Base-by-base conservation (phyloP, 2,888 invertebrate genomes). In the Muscina levida region DNA sequence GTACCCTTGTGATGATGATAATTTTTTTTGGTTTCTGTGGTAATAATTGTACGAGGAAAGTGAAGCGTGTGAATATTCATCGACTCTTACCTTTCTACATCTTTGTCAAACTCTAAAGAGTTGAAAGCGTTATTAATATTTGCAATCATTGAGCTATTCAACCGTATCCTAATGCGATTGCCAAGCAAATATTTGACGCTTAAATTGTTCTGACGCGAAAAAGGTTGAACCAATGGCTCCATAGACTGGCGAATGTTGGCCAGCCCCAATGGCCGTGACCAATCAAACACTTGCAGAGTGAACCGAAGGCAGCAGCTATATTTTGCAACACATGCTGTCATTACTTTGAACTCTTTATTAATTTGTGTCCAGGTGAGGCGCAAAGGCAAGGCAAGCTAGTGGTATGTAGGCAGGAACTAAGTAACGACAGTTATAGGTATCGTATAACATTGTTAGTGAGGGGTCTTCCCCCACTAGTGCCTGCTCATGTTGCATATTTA, bases 131-230 rank as follows among this genome's bases (percentile, higher is more conserved):
- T 68, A 77, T 81, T 81, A 77, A 81, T 81, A 76, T 73, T 51
- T 79, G 73, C 26, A 72, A 19, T n/a, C 37, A 51, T 26, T 46
- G 31, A 53, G 44, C 81, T 71, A 71, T 78, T 83, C 84, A 84
- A 82, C 77, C 83, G 80, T 82, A 62, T n/a, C 74, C 62, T 85
- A 85, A 87, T 86, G 81, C 82, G 85, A 85, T 86, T 84, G 85
- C 84, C 84, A 85, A 86, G 86, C 86, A 87, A 77, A 81, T 87
- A 86, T 86, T 87, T 86, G 85, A 87, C 85, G 87, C 85, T 87
- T 84, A 85, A 85, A 84, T 86, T 80, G 83, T 72, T 85, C 83
- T 83, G 82, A 87, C 85, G 84, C 84, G 84, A 86, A 86, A 86
- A 83, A 83, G 87, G 87, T 76, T 79, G 85, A 82, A 78, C 83